Evolutionary conservation across 1,140 invertebrate genomes (phyloP), one percentile per base, ranked within the genome.

Genomic region (Neelides sp.): DNA sequence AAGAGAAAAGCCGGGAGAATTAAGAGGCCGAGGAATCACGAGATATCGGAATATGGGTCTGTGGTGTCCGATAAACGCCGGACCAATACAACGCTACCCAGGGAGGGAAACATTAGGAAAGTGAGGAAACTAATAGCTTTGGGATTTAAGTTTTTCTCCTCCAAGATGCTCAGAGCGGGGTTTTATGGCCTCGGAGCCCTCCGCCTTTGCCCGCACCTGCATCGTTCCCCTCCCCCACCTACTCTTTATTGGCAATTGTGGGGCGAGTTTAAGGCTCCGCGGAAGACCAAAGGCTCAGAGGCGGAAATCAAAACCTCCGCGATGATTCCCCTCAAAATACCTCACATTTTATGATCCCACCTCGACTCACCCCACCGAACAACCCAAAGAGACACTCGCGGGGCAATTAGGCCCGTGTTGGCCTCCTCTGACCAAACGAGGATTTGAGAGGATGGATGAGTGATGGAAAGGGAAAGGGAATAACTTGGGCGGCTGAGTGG

Each of bases 91-190:
- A n/a, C n/a, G n/a, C n/a, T n/a, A n/a, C n/a, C n/a, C n/a, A 48
- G 47, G 34, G 47, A 32, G 36, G 35, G 30, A 8, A 15, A 48
- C 54, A 54, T 60, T 57, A 57, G 48, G 48, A 54, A 48, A 56
- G 54, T 55, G 53, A 53, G 51, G 54, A 48, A 45, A 30, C 54
- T 59, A 59, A 59, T 59, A 56, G 58, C 52, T 48, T 34, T 52
- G 58, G 58, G 58, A 60, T 60, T 60, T 60, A 50, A 51, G 35
- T 35, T 48, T 39, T 19, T 45, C 48, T 35, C 8, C 30, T 34
- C 30, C 30, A 10, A 15, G 15, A 8, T 45, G 30, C 47, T 48
- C 43, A 19, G 43, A 30, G 22, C 50, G 24, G 26, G 37, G 32
- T 37, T 42, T 54, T 42, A 10, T 26, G 4, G 3, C 12, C 23